Base-by-base conservation (phyloP, 2,888 invertebrate genomes). In the Hirtodrosophila duncani region DNA sequence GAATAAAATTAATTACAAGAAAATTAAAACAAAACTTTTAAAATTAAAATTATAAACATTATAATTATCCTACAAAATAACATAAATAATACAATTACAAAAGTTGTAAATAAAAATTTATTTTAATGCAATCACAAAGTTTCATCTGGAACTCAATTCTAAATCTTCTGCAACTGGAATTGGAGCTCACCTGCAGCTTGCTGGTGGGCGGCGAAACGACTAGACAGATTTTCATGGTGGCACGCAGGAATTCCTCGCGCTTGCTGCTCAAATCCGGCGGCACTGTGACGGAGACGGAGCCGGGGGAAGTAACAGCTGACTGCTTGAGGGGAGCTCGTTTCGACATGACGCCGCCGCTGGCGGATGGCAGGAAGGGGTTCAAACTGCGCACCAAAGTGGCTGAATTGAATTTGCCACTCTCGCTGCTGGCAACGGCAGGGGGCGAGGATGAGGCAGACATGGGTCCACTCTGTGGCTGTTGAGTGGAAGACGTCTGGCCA, bases 161-260 rank as follows among this genome's bases (percentile, higher is more conserved):
- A 11, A 13, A n/a, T 16, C 5, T 8, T n/a, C n/a, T n/a, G 6
- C 8, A n/a, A 9, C 18, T n/a, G 9, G 18, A n/a, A 3, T 3
- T 20, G 14, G 10, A 29, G 68, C 79, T 85, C 81, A 87, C 87
- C 84, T 87, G 87, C 51, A 87, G 79, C 79, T 87, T 86, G 59
- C 77, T 85, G 11, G 84, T 74, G 37, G 92, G 92, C 38, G 92
- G 92, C 48, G 92, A 92, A 8, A 92, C 92, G 52, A 92, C 91
- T 70, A 92, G 87, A 83, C 92, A 92, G 77, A 92, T 92, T 86
- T 91, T 89, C 92, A 92, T 92, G 59, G 92, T 91, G 43, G 92
- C 92, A 69, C 91, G 90, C 57, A 92, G 88, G 82, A 92, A 92
- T 83, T 92, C 92, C 83, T 92, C 92, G 45, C 91, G 89, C 74